These are phyloP conservation scores for Coleophora flavipennella DNA, from an alignment of 2,888 invertebrate species.

Conservation along the genomic window DNA sequence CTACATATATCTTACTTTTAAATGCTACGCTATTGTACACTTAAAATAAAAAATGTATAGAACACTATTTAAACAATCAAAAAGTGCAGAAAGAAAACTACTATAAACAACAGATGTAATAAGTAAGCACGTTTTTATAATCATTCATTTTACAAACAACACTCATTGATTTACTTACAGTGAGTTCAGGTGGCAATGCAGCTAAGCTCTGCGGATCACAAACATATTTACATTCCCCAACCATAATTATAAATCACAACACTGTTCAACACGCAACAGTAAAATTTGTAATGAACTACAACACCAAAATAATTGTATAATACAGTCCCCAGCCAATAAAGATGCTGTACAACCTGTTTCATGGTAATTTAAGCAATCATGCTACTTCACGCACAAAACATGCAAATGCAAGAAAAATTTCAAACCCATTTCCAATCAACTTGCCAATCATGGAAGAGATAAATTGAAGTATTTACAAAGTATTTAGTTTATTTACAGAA, in stretches of 20 bases:
- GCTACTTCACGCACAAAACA: slow-evolving; percentile 18
- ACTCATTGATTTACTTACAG: slow-evolving; percentile 76
- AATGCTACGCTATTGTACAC: neutral
- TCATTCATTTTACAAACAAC: neutral
- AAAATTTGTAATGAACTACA: slow-evolving; percentile 6
- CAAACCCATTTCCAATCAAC: slow-evolving; percentile 25
- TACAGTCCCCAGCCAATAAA: slow-evolving; percentile 26
- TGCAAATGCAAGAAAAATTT: slow-evolving; percentile 30
- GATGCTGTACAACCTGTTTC: slow-evolving; percentile 3
- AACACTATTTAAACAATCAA: too few species aligned
- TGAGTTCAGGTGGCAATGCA: slow-evolving; percentile 84
- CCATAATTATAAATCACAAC: slow-evolving; percentile 17
- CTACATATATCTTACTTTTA: neutral
- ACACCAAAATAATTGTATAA: slow-evolving; percentile 20
- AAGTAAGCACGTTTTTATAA: too few species aligned
- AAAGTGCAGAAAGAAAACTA: too few species aligned
- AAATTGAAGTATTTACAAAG: slow-evolving; percentile 30
- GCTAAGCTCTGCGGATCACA: slow-evolving; percentile 84
- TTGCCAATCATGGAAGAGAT: slow-evolving; percentile 23
- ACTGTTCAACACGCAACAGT: neutral
- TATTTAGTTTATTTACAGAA: slow-evolving; percentile 33
- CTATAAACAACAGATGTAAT: too few species aligned
- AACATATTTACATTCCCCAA: slow-evolving; percentile 65
- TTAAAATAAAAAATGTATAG: neutral
- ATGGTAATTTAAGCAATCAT: slow-evolving; percentile 6